Percentiles rank a stretch among this genome's conserved stretches.
Conservation (phyloP, 92 coral and sea anemone species). For the Epizoanthus illoricatus region DNA sequence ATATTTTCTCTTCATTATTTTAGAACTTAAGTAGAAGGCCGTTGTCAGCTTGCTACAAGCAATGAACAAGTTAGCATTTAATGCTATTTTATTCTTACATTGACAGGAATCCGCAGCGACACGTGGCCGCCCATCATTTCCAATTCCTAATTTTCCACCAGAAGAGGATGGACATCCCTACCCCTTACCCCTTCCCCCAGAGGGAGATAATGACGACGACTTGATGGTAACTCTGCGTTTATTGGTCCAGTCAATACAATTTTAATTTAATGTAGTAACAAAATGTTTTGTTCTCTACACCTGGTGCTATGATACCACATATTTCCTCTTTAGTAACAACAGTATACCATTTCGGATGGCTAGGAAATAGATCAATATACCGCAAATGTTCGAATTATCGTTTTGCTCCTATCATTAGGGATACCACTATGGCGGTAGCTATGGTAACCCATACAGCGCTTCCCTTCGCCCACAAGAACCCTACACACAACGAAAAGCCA, state of each 20-base stretch:
- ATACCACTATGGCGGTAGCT: neutral
- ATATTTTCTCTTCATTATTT: neutral
- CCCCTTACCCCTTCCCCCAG: conserved; percentile 81
- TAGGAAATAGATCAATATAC: too few relatives aligned
- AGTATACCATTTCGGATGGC: too few relatives aligned
- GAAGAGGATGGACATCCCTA: conserved; percentile 63
- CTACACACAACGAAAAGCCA: conserved; percentile 3
- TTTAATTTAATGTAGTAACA: neutral
- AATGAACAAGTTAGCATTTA: too few relatives aligned
- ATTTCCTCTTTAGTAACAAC: too few relatives aligned
- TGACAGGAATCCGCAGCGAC: conserved; percentile 17
- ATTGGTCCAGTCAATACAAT: neutral
- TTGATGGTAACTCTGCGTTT: neutral
- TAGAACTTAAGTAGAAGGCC: too few relatives aligned
- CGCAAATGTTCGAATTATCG: neutral
- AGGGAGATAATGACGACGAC: conserved; percentile 64
- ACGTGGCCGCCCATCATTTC: conserved; percentile 32
- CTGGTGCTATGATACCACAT: too few relatives aligned
- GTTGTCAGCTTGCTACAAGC: too few relatives aligned
- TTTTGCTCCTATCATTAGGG: neutral
- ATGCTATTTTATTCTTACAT: neutral
- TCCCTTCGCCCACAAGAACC: conserved; percentile 26
- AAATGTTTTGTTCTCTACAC: too few relatives aligned
- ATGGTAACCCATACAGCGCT: conserved; percentile 18
- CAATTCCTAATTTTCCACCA: conserved; percentile 48